Evolutionary conservation across 2,113 vertebrate genomes (phyloP), one percentile per base, ranked within the genome.

Genomic region (Tetrao urogallus): DNA sequence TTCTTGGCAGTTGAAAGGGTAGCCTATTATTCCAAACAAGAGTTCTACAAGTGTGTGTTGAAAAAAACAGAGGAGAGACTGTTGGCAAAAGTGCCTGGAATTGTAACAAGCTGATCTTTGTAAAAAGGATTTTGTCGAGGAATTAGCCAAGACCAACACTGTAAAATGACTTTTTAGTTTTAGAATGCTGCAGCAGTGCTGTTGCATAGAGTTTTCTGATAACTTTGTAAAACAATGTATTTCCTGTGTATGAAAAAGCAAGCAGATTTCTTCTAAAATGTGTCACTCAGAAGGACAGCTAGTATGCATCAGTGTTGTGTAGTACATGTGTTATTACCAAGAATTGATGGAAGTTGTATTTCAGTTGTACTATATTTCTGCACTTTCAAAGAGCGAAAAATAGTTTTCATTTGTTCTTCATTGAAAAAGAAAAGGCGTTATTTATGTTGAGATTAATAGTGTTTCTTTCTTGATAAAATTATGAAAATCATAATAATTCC

Each of bases 391-490:
- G 54, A 80, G 40, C 30, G 48, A 75, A 86, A 86, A 89, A 14
- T 12, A 47, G 15, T n/a, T 65, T 80, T 81, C 16, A 10, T 70
- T 80, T 80, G 17, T 28, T 88, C 40, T 89, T 94, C 10, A 65
- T 25, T 71, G 22, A 81, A 92, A 95, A 80, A 86, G 93, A 78
- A 64, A 43, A 57, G 36, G 3, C 45, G 14, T 65, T 86, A 32
- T 27, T 91, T 88, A 47, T 21, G 5, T 45, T 91, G 61, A 91
- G 36, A 28, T 34, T 67, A 74, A 58, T 64, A 67, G 25, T 83
- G 72, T 95, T 92, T 91, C 71, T 82, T 84, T 91, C 87, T 89
- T 87, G 52, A 58, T 82, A n/a, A 6, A 20, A 47, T 74, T 66
- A 85, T 6, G 15, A 76, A 88, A 89, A 64, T 82, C 42, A 45